A percentile compares a stretch with the other conserved stretches of the same genome.
Conservation (phyloP, 2,113 vertebrate species). For the Myrmecobius fasciatus region DNA sequence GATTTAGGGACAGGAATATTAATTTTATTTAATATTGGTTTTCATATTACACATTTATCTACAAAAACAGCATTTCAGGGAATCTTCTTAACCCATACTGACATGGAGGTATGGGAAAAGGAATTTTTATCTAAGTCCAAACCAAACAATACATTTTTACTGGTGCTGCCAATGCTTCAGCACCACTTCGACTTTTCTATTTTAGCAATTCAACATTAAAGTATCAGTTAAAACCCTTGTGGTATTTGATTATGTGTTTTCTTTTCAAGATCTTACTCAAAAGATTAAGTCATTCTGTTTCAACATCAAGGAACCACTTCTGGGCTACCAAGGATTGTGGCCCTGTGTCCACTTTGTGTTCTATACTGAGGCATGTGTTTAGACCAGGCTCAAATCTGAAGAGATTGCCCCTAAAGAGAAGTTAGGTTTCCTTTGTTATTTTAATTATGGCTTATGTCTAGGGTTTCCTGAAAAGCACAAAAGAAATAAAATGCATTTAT, state of each 20-base stretch:
- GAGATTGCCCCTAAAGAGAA: not conserved
- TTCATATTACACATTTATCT: conserved; percentile 75
- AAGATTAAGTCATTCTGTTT: conserved; percentile 68
- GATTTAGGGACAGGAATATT: conserved; percentile 52
- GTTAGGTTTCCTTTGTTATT: not conserved
- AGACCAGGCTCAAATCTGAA: too few species aligned
- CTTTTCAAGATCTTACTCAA: conserved; percentile 66
- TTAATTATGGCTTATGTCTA: not conserved
- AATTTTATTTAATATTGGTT: conserved; percentile 62
- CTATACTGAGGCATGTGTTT: not conserved
- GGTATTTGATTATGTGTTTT: conserved; percentile 53
- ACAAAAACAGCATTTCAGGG: conserved; percentile 72
- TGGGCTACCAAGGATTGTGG: not conserved
- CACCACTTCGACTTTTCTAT: conserved; percentile 39
- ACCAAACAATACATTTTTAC: conserved; percentile 64
- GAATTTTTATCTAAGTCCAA: conserved; percentile 68
- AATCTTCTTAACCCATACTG: conserved; percentile 52
- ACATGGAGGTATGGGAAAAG: conserved; percentile 61
- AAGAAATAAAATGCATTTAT: not conserved
- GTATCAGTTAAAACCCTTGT: conserved; percentile 61
- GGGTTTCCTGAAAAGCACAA: not conserved
- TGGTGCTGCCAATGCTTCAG: conserved; percentile 61
- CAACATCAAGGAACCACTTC: not conserved
- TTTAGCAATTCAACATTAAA: conserved; percentile 68
- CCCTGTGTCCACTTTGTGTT: not conserved